Percentiles rank a stretch among this genome's conserved stretches.
phyloP scores from a whole-genome alignment of 2,113 vertebrate species.

The Sterrhoptilus dennistouni region DNA sequence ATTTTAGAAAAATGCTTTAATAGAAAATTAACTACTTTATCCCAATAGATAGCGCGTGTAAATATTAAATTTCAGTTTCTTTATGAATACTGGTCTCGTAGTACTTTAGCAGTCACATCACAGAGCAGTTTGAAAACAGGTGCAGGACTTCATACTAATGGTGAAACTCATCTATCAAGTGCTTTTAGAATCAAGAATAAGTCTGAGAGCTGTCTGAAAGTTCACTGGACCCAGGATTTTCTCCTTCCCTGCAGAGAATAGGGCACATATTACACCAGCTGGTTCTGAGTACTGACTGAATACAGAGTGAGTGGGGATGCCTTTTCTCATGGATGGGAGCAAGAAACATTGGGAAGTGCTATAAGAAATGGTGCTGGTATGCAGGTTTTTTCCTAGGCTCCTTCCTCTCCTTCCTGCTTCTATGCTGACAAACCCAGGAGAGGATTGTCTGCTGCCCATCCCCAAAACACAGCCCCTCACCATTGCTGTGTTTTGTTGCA shows the following conservation, averaged over 20 bases:
- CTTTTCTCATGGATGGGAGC: not conserved
- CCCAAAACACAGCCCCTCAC: not conserved
- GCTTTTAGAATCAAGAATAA: conserved; percentile 4
- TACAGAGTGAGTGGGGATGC: not conserved
- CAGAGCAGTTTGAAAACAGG: not conserved
- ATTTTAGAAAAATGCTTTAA: conserved; percentile 32
- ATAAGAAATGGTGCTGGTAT: not conserved
- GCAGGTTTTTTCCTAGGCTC: not conserved
- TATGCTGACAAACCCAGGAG: not conserved
- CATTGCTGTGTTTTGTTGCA: not conserved
- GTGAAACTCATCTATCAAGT: not conserved
- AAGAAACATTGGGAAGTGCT: not conserved
- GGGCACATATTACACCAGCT: not conserved
- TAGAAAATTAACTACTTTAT: conserved; percentile 41
- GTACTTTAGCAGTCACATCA: conserved; percentile 31
- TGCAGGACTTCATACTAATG: not conserved
- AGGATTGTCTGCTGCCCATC: rapidly evolving
- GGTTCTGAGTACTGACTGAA: not conserved
- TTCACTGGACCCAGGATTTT: not conserved
- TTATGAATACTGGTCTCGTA: not conserved
- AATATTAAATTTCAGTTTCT: conserved; percentile 44
- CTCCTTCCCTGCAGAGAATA: not conserved
- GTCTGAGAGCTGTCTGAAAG: not conserved
- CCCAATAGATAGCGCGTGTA: not conserved
- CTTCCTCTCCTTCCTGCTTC: not conserved